A percentile compares a stretch with the other conserved stretches of the same genome.
phyloP scores from a whole-genome alignment of 2,797 vertebrate species.

The Nothura maculosa region DNA sequence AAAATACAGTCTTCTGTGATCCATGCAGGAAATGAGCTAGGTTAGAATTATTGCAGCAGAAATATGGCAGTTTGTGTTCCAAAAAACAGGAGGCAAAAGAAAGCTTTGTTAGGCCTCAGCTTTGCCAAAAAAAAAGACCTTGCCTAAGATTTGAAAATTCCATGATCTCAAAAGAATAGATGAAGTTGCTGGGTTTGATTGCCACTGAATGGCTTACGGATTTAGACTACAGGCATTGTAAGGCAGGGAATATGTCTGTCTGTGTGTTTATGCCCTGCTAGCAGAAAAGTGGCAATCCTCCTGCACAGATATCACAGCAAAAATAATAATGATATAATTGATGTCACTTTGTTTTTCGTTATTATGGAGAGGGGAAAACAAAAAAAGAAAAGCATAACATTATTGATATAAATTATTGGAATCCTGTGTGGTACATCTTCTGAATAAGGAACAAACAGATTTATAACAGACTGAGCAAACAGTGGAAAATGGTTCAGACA shows the following conservation, averaged over 20 bases:
- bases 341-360: neutral
- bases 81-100: neutral
- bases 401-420: neutral
- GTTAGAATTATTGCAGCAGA: neutral
- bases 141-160: neutral
- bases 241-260: neutral
- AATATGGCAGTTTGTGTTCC: neutral
- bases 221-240: neutral
- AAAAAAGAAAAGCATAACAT: neutral
- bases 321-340: neutral
- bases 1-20: constrained; percentile 11
- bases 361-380: neutral
- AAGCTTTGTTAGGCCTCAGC: neutral
- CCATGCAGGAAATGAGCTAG: neutral
- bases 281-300: neutral
- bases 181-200: neutral
- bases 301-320: neutral
- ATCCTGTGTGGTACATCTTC: neutral
- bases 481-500: neutral
- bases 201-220: neutral
- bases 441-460: neutral
- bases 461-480: neutral
- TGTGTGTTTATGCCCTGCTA: neutral
- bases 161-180: neutral
- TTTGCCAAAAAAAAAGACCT: neutral